phyloP scores from a whole-genome alignment of 2,888 invertebrate species.

The Julus scanicus region DNA sequence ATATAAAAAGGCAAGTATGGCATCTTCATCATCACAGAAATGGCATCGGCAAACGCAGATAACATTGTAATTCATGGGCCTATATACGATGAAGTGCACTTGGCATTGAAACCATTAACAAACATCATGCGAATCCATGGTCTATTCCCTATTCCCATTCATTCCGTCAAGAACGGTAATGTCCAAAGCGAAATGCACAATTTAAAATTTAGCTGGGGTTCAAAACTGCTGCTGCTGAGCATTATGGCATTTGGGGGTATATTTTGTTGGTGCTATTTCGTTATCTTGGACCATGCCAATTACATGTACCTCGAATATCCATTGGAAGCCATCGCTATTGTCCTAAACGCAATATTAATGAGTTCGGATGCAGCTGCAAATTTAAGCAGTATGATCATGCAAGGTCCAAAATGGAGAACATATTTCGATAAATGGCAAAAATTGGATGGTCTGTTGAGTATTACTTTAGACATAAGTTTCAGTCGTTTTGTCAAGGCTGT shows the following conservation, averaged over 20 bases:
- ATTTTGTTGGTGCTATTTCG: background rate
- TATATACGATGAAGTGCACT: background rate
- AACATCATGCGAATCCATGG: constrained; percentile 14
- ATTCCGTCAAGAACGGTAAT: background rate
- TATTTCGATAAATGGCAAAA: constrained; percentile 1
- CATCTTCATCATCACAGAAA: background rate
- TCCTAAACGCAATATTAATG: background rate
- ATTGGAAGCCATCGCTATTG: background rate
- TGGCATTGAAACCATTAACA: background rate
- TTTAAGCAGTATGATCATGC: background rate
- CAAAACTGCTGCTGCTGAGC: background rate
- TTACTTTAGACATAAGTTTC: background rate
- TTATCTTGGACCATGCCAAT: background rate
- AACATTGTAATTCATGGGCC: background rate
- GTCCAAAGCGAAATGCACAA: background rate
- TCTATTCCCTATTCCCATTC: background rate
- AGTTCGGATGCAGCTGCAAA: background rate
- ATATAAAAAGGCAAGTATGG: background rate
- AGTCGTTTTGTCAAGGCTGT: background rate
- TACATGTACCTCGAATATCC: background rate
- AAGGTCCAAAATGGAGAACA: background rate
- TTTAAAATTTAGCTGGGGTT: constrained; percentile 9
- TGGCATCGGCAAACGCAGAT: background rate
- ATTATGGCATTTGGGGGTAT: background rate
- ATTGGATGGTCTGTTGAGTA: background rate